These are phyloP conservation scores for Scaptomyza polygonia DNA, from an alignment of 2,888 invertebrate genomes.

Conservation along the genomic window DNA sequence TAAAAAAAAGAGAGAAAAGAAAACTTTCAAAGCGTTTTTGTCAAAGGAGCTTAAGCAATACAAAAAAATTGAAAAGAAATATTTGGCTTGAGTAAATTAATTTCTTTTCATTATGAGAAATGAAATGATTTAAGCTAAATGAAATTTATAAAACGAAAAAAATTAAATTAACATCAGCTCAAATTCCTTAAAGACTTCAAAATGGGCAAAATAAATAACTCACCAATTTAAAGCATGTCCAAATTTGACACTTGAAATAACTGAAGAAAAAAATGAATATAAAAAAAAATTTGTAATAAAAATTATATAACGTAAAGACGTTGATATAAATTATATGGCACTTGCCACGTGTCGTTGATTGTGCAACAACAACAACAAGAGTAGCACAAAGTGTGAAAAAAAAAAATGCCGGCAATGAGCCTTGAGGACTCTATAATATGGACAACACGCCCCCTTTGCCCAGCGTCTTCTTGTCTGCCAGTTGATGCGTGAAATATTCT, in stretches of 20 bases:
- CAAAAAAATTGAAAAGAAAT: slow-evolving; percentile 41
- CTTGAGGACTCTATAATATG: slow-evolving; percentile 74
- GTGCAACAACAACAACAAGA: slow-evolving; percentile 41
- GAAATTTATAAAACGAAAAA: slow-evolving; percentile 21
- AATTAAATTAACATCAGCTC: slow-evolving; percentile 9
- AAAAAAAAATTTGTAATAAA: slow-evolving; percentile 15
- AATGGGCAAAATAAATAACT: background rate
- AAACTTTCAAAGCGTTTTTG: slow-evolving; percentile 38
- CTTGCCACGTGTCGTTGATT: slow-evolving; percentile 77
- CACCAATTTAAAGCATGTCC: slow-evolving; percentile 28
- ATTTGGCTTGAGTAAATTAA: slow-evolving; percentile 31
- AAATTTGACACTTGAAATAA: slow-evolving; percentile 47
- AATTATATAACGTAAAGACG: slow-evolving; percentile 33
- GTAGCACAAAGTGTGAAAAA: slow-evolving; percentile 69
- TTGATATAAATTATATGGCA: slow-evolving; percentile 73
- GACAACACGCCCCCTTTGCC: slow-evolving; percentile 46
- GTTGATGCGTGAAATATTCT: slow-evolving; percentile 74
- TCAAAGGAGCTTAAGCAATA: slow-evolving; percentile 41
- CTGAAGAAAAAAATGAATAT: slow-evolving; percentile 9
- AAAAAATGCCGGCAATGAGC: slow-evolving; percentile 61
- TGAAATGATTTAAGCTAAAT: slow-evolving; percentile 52
- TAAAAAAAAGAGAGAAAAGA: slow-evolving; percentile 27
- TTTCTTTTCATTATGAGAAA: slow-evolving; percentile 53
- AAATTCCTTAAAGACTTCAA: slow-evolving; percentile 12
- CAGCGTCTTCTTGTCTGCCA: slow-evolving; percentile 49